phyloP scores from a whole-genome alignment of 2,797 vertebrate genomes.

The Lepidocolaptes lacrymiger region DNA sequence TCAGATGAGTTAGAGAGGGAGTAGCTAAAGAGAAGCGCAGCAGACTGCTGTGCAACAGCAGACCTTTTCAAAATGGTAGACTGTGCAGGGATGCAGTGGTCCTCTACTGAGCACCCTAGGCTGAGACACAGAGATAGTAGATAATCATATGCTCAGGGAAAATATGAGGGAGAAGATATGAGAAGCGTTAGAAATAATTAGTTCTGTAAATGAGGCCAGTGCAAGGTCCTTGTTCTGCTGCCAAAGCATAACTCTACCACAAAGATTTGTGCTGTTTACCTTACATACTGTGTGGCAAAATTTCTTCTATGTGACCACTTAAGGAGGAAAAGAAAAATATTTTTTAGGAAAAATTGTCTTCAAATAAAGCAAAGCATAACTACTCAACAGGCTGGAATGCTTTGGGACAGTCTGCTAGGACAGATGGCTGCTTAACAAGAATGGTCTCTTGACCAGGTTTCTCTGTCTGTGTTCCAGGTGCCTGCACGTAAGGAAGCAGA shows the following conservation, averaged over 20 bases:
- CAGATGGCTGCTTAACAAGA: slow-evolving; percentile 68
- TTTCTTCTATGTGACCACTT: not conserved
- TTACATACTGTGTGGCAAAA: not conserved
- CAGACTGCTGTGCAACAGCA: not conserved
- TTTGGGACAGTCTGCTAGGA: slow-evolving; percentile 48
- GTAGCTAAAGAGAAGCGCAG: not conserved
- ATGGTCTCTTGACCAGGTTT: slow-evolving; percentile 49
- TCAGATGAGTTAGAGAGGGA: not conserved
- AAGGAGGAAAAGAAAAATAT: not conserved
- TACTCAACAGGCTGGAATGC: slow-evolving; percentile 11
- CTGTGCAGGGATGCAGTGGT: not conserved
- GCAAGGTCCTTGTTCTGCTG: not conserved
- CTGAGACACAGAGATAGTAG: accelerated
- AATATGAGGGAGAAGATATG: not conserved
- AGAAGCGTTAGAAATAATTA: not conserved
- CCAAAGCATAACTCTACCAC: not conserved
- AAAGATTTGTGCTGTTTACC: not conserved
- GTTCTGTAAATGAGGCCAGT: not conserved
- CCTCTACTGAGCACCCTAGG: not conserved
- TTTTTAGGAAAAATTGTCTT: slow-evolving; percentile 2
- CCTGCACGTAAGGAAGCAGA: not conserved
- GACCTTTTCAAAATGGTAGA: not conserved
- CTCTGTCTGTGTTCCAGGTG: slow-evolving; percentile 35
- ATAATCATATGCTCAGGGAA: accelerated
- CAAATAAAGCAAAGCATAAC: not conserved